phyloP scores from a whole-genome alignment of 2,888 invertebrate species.

The Chaetogeoica ovagalla region DNA sequence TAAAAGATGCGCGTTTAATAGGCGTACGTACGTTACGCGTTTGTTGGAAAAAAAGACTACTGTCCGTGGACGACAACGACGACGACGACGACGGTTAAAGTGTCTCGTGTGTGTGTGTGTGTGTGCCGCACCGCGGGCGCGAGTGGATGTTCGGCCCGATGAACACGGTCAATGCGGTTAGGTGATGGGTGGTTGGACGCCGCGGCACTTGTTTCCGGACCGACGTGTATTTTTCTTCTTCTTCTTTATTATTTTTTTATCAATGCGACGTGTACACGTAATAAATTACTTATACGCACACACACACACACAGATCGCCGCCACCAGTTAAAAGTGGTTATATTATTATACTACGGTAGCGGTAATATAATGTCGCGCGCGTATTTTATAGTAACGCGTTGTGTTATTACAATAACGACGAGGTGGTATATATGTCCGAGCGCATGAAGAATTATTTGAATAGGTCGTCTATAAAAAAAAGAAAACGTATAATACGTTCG shows the following conservation, averaged over 20 bases:
- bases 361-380: no score
- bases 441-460: no score
- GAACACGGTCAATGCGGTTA: slow-evolving; percentile 40
- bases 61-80: no score
- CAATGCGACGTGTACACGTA: slow-evolving; percentile 9
- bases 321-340: slow-evolving; percentile 16
- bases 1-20: slow-evolving; percentile 1
- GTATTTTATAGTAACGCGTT: no score
- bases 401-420: no score
- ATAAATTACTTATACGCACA: slow-evolving; percentile 33
- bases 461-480: no score
- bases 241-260: no score
- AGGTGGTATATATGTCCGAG: no score
- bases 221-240: background rate
- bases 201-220: slow-evolving; percentile 44
- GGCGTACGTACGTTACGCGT: background rate
- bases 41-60: background rate
- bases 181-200: background rate
- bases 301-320: background rate
- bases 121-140: no score
- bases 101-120: background rate
- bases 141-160: slow-evolving; percentile 51
- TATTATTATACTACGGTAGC: no score
- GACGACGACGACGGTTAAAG: no score
- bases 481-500: no score